phyloP scores from a whole-genome alignment of 2,888 invertebrate genomes.

The Epinotia ramella region DNA sequence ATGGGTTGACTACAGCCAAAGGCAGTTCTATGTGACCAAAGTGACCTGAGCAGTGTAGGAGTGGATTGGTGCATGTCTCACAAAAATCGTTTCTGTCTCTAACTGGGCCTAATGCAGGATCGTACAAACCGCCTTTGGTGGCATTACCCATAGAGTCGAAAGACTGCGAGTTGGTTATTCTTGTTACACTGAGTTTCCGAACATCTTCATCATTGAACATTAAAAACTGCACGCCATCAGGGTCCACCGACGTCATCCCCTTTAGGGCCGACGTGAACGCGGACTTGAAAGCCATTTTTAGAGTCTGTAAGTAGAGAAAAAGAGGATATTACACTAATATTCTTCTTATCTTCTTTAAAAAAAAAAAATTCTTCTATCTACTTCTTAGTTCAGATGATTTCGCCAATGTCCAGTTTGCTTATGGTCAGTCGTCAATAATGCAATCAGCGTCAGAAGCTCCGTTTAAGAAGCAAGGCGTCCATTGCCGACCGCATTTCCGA shows the following conservation, averaged over 20 bases:
- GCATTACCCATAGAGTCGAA: conserved; percentile 95
- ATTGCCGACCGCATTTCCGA: too few species aligned
- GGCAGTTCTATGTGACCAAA: conserved; percentile 97
- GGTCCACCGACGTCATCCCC: conserved; percentile 71
- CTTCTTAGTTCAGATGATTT: too few species aligned
- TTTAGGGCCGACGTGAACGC: conserved; percentile 63
- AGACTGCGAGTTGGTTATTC: conserved; percentile 91
- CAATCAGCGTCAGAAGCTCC: too few species aligned
- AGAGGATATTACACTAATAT: neutral
- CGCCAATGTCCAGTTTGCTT: too few species aligned
- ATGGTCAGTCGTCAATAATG: too few species aligned
- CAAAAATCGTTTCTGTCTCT: conserved; percentile 89
- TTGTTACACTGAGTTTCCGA: conserved; percentile 91
- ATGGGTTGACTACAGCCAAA: conserved; percentile 95
- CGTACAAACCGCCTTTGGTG: conserved; percentile 95
- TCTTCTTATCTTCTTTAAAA: too few species aligned
- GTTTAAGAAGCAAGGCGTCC: too few species aligned
- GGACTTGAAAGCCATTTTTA: conserved; percentile 67
- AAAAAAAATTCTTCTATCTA: too few species aligned
- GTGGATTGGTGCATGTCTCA: conserved; percentile 90
- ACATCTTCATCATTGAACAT: conserved; percentile 92
- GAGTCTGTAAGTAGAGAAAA: conserved; percentile 40
- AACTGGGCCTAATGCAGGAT: conserved; percentile 90
- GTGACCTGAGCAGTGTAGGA: conserved; percentile 94
- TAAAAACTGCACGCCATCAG: conserved; percentile 86